Conservation (phyloP, 2,113 vertebrate species). For the Eolophus roseicapilla region DNA sequence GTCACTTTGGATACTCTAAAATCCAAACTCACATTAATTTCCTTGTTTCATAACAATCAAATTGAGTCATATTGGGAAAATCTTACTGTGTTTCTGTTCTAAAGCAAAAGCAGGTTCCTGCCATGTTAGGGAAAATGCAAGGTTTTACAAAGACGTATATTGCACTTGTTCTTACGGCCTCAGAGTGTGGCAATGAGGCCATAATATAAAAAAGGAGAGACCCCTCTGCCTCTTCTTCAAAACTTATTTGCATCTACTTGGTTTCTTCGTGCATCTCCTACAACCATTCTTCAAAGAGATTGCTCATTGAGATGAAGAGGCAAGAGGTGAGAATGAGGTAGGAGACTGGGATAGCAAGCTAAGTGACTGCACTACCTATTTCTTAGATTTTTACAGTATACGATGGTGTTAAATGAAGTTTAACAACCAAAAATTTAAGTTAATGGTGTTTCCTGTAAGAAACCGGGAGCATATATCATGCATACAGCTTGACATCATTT, state of each 20-base stretch:
- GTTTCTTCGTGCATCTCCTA: not conserved
- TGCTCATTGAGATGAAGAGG: not conserved
- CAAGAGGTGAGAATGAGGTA: not conserved
- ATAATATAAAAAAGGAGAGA: not conserved
- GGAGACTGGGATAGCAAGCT: not conserved
- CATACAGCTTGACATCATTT: not conserved
- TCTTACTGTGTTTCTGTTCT: not conserved
- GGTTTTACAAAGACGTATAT: not conserved
- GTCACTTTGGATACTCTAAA: not conserved
- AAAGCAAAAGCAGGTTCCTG: not conserved
- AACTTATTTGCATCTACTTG: not conserved
- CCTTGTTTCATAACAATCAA: not conserved
- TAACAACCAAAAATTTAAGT: constrained; percentile 19
- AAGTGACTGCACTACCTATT: not conserved
- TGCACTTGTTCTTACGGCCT: not conserved
- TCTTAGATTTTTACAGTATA: not conserved
- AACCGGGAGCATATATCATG: not conserved
- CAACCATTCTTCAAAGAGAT: not conserved
- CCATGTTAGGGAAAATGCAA: not conserved
- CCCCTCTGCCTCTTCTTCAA: not conserved
- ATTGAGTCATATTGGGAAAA: not conserved
- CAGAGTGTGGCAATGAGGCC: not conserved
- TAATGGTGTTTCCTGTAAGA: constrained; percentile 20
- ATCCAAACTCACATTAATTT: not conserved
- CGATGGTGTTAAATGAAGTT: not conserved